Conservation (phyloP, 2,888 invertebrate genomes). For the Yponomeuta malinellus region DNA sequence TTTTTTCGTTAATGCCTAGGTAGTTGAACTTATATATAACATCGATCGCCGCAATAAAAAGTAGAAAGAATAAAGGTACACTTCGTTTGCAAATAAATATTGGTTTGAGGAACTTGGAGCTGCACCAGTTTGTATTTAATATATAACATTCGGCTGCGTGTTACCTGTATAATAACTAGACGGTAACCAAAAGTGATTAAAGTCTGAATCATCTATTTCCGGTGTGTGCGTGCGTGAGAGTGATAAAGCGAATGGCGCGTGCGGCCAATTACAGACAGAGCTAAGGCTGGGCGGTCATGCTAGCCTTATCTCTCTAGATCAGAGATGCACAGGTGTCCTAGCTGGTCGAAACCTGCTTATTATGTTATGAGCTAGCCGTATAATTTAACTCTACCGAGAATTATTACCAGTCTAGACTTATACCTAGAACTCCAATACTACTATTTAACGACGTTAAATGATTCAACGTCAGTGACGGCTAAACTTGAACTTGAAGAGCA, state of each 20-base stretch:
- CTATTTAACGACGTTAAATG: not conserved
- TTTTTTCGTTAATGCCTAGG: no score
- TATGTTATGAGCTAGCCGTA: not conserved
- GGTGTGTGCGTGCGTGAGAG: slow-evolving; percentile 7
- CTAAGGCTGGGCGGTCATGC: not conserved
- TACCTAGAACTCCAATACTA: not conserved
- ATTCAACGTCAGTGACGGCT: not conserved
- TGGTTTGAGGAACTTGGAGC: no score
- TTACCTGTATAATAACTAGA: not conserved
- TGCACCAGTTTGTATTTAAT: no score
- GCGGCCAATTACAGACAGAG: slow-evolving; percentile 6
- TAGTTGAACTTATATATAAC: no score
- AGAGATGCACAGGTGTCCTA: not conserved
- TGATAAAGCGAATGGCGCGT: slow-evolving; percentile 8
- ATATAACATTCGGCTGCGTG: not conserved
- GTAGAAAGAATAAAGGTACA: no score
- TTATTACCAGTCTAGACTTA: not conserved
- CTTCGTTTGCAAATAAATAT: no score
- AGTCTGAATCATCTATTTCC: not conserved
- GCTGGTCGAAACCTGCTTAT: not conserved
- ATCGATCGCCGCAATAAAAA: no score
- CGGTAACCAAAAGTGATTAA: not conserved
- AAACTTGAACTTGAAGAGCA: not conserved
- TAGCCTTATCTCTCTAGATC: not conserved
- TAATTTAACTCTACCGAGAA: not conserved